Evolutionary conservation across 2,888 invertebrate genomes (phyloP), one percentile per base, ranked within the genome.

Genomic region (Gari tellinella): DNA sequence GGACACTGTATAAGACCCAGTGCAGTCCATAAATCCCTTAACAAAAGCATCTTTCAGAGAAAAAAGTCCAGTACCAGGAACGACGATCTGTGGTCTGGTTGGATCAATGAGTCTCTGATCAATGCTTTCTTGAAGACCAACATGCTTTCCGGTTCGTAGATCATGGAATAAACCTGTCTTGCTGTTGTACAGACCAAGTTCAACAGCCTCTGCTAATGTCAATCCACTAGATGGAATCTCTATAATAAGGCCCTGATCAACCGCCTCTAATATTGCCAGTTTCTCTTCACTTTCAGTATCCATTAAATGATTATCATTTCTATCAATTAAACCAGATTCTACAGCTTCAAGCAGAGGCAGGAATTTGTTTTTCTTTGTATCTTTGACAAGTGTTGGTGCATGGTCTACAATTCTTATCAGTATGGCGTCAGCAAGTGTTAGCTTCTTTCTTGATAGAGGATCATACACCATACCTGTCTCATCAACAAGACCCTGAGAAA

Each of bases 81-180:
- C 79, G 72, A 84, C 73, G n/a, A 85, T 78, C 55, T 83, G 83
- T 19, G 78, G 82, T 46, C 77, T 75, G 21, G 64, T 57, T 25
- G 66, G 67, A 73, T 84, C 84, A 58, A 84, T 64, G 25, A 97
- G 94, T 65, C 97, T 97, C 80, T 96, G 94, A 55, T 95, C 94
- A 38, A 98, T 94, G 0, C 98, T 98, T 92, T 97, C 95, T 61
- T 95, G 94, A 65, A 99, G 95, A 12, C 94, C 95, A 14, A 98
- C 88, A 7, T 95, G 91, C 81, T 97, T 95, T 51, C 97, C 96
- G 70, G 95, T 94, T 87, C 96, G 94, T 3, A 96, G 96, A 93
- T 85, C 75, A 37, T 61, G 74, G 57, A 86, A 84, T 5, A 52
- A 67, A 10, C 84, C 83, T 31, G 77, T 79, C 14, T 76, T 61